A percentile compares a stretch with the other conserved stretches of the same genome.
phyloP scores from a whole-genome alignment of 2,888 invertebrate genomes.

The Hymenopus coronatus region DNA sequence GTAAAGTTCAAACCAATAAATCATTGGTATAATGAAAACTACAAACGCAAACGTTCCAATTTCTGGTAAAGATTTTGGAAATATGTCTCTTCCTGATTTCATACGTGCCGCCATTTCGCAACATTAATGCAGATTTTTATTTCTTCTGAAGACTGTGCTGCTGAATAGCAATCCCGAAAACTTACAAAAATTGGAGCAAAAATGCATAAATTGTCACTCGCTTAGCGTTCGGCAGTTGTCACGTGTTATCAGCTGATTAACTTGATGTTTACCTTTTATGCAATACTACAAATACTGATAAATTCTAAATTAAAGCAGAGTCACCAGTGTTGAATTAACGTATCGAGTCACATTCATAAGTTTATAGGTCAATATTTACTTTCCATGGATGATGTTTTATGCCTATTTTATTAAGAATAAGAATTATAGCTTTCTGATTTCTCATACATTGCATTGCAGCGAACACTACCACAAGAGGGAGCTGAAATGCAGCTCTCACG shows the following conservation, averaged over 20 bases:
- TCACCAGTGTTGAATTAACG: not conserved
- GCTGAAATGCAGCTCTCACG: not conserved
- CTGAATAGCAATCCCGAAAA: too few species aligned
- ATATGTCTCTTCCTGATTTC: conserved; percentile 26
- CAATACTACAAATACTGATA: not conserved
- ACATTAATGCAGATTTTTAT: not conserved
- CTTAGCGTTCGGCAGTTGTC: not conserved
- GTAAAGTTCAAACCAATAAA: conserved; percentile 72
- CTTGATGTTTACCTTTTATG: not conserved
- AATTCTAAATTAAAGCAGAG: not conserved
- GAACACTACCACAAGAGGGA: not conserved
- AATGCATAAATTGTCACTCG: not conserved
- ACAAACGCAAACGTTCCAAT: conserved; percentile 55
- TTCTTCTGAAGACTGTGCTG: not conserved
- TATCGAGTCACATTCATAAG: too few species aligned
- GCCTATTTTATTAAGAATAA: too few species aligned
- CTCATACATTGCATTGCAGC: too few species aligned
- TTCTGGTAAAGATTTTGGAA: conserved; percentile 43
- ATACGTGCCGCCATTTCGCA: conserved; percentile 11
- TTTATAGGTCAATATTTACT: too few species aligned
- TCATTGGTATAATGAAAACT: conserved; percentile 61
- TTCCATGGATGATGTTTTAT: too few species aligned
- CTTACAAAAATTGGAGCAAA: not conserved
- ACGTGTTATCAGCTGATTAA: not conserved
- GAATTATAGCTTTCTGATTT: too few species aligned